Evolutionary conservation across 2,888 invertebrate genomes (phyloP).

Genomic region (Sycophila texana): DNA sequence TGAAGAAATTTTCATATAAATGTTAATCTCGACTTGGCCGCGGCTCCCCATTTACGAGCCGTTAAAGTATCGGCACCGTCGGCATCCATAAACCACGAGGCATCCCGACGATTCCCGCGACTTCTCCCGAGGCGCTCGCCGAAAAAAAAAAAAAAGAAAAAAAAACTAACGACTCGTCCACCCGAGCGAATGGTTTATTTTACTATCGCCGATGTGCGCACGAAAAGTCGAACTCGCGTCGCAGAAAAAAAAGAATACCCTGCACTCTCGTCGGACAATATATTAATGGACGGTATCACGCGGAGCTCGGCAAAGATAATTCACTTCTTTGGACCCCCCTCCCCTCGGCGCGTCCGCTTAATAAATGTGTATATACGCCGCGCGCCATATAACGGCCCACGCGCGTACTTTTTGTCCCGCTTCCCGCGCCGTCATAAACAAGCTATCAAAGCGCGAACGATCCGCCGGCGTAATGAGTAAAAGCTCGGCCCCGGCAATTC

Average conservation of each 20-base stretch:
- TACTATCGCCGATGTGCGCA: not conserved
- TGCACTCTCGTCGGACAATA: not conserved
- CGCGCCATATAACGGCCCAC: not conserved
- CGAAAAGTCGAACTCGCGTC: not conserved
- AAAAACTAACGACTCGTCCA: not conserved
- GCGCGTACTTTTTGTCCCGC: conserved; percentile 34
- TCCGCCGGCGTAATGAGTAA: conserved; percentile 36
- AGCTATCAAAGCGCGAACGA: conserved; percentile 45
- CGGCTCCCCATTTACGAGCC: not conserved
- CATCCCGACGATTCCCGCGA: not conserved
- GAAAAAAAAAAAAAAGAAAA: too few relatives aligned
- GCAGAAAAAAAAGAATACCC: not conserved
- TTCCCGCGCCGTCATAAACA: conserved; percentile 45
- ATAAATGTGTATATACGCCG: too few relatives aligned
- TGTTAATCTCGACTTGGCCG: not conserved
- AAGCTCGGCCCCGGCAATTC: conserved; percentile 45
- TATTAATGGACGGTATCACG: conserved; percentile 35
- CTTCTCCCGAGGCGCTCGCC: not conserved
- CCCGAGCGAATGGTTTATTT: not conserved
- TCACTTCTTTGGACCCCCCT: not conserved
- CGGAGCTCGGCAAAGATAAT: conserved; percentile 13
- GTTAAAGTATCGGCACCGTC: not conserved
- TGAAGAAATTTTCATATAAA: not conserved
- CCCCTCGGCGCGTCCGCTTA: not conserved
- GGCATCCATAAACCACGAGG: not conserved